phyloP scores from a whole-genome alignment of 2,888 invertebrate genomes.

The Aporophyla lueneburgensis region DNA sequence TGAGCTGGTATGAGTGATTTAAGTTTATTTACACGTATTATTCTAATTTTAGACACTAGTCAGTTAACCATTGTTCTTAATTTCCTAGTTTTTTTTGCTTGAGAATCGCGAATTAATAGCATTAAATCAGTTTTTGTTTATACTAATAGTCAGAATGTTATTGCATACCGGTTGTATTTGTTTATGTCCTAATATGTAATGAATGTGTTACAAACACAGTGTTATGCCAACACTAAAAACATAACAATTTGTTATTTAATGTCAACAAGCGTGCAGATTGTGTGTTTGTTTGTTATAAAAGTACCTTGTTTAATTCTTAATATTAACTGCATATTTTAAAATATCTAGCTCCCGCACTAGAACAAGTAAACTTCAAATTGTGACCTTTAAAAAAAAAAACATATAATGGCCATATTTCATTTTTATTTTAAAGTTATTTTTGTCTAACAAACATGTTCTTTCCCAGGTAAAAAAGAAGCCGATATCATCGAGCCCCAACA shows the following conservation, averaged over 20 bases:
- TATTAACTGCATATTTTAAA: background rate
- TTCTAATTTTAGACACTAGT: constrained; percentile 27
- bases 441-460: background rate
- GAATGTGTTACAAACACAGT: background rate
- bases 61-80: constrained; percentile 31
- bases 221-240: background rate
- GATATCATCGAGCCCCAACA: constrained; percentile 79
- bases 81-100: constrained; percentile 34
- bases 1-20: constrained; percentile 66
- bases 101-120: constrained; percentile 16
- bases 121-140: constrained; percentile 17
- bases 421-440: too few species aligned
- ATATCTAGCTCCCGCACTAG: background rate
- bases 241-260: constrained; percentile 2
- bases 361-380: background rate
- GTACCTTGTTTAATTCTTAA: background rate
- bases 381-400: background rate
- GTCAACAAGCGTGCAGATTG: background rate
- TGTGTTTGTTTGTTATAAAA: constrained; percentile 4
- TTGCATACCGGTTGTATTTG: constrained; percentile 13
- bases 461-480: constrained; percentile 88
- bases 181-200: constrained; percentile 23
- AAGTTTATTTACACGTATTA: constrained; percentile 27
- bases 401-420: too few species aligned
- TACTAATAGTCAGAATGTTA: constrained; percentile 5